Evolutionary conservation across 1,140 invertebrate genomes (phyloP).

Genomic region (Tachypleus tridentatus): DNA sequence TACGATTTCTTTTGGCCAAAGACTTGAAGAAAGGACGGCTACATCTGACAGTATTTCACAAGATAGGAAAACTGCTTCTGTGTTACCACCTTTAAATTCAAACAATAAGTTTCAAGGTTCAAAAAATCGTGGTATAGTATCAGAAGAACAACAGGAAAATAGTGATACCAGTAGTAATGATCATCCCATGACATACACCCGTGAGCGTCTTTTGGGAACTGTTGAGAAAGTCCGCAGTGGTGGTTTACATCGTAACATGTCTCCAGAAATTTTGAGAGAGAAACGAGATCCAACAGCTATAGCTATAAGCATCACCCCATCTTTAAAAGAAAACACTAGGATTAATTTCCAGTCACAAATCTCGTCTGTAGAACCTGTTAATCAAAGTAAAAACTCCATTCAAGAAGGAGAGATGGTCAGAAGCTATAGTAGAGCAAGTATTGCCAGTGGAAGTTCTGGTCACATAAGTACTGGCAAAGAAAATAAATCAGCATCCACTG

Average conservation of each 20-base stretch:
- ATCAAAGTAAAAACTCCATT: background rate
- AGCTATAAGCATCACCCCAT: background rate
- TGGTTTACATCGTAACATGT: conserved; percentile 40
- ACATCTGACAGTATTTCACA: too few species aligned
- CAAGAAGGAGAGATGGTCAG: background rate
- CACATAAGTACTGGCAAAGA: conserved; percentile 15
- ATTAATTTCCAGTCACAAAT: too few species aligned
- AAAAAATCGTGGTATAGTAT: too few species aligned
- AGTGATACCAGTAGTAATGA: background rate
- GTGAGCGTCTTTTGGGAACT: conserved; percentile 35
- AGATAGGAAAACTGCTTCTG: too few species aligned
- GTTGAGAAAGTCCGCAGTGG: conserved; percentile 34
- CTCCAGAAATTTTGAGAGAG: conserved; percentile 41
- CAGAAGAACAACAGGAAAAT: background rate
- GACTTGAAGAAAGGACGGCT: too few species aligned
- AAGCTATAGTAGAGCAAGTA: conserved; percentile 19
- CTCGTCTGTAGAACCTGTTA: background rate
- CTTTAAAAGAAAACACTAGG: background rate
- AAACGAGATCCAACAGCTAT: background rate
- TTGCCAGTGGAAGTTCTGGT: conserved; percentile 24
- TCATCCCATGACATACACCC: conserved; percentile 31
- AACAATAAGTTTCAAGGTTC: too few species aligned
- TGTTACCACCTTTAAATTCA: too few species aligned
- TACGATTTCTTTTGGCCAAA: too few species aligned
- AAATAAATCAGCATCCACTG: conserved; percentile 9